Evolutionary conservation across 2,888 invertebrate species (phyloP).

Genomic region (Trachelus stipa): DNA sequence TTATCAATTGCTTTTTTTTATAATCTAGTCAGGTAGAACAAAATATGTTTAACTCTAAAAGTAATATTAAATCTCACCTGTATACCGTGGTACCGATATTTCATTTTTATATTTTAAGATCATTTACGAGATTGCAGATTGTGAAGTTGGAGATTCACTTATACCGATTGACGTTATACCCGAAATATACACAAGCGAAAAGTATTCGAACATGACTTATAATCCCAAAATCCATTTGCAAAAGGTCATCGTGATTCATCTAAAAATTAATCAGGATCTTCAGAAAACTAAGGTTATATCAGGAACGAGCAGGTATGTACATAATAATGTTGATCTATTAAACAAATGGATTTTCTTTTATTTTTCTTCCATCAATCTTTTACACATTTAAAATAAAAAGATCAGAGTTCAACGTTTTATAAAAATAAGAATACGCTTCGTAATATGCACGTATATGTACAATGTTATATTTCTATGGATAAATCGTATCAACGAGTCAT

Average conservation of each 20-base stretch:
- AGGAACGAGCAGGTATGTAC: no score
- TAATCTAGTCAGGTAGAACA: constrained; percentile 63
- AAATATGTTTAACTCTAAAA: constrained; percentile 54
- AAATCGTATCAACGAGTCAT: no score
- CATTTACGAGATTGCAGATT: background rate
- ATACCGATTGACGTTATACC: constrained; percentile 2
- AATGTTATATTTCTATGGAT: no score
- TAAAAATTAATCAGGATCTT: no score
- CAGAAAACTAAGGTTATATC: no score
- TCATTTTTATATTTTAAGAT: no score
- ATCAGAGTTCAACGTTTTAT: constrained; percentile 21
- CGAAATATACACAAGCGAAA: constrained; percentile 1
- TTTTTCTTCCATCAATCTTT: constrained; percentile 21
- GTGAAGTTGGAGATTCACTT: background rate
- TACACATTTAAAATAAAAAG: constrained; percentile 20
- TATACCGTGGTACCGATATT: constrained; percentile 29
- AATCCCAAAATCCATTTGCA: no score
- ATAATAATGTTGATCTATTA: background rate
- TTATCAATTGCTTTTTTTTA: constrained; percentile 54
- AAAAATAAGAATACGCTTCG: constrained; percentile 15
- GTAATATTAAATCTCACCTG: constrained; percentile 55
- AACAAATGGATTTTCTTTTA: constrained; percentile 14
- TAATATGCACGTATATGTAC: no score
- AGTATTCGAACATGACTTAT: no score
- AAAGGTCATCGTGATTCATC: no score